Evolutionary conservation across 2,888 invertebrate genomes (phyloP), one percentile per base, ranked within the genome.

Genomic region (Thalpophila matura): DNA sequence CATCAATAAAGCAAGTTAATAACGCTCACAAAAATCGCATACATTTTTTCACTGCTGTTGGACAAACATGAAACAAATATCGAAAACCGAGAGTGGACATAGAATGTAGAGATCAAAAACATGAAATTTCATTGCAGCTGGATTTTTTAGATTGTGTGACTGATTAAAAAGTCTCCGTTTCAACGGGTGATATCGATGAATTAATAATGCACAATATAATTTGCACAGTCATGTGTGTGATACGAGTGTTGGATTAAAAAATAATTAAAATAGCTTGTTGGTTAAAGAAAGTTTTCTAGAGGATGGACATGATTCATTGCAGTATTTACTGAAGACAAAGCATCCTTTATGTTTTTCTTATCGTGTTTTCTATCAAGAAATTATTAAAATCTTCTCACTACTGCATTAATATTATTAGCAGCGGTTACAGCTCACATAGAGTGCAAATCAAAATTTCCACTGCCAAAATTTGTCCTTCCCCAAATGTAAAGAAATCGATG

Each of bases 161-260:
- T 54, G 69, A 75, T 78, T 57, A 67, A 77, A 69, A 77, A 66
- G 31, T 51, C 33, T 24, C 49, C 43, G 42, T 50, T 65, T 69
- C 63, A 49, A 38, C 66, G 40, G 10, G 45, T 66, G 67, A 76
- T 77, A 81, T 74, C 57, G 64, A 65, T 53, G 60, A 75, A 83
- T 82, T 81, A 83, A 83, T 83, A 81, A 77, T 81, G 75, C 75
- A 76, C 64, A 47, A 64, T 55, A 47, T 69, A n/a, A 58, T 71
- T 74, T 78, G 31, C 64, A 67, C 35, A 49, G 33, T 14, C 35
- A n/a, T n/a, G 37, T 43, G 38, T 50, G 16, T 20, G n/a, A 63
- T 43, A 65, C 27, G 33, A 45, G 31, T 45, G 38, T 20, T 18
- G 16, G 12, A 24, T 18, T 45, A 7, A 29, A 47, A 51, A 47